Evolutionary conservation across 2,797 vertebrate genomes (phyloP).

Genomic region (Anas georgica): DNA sequence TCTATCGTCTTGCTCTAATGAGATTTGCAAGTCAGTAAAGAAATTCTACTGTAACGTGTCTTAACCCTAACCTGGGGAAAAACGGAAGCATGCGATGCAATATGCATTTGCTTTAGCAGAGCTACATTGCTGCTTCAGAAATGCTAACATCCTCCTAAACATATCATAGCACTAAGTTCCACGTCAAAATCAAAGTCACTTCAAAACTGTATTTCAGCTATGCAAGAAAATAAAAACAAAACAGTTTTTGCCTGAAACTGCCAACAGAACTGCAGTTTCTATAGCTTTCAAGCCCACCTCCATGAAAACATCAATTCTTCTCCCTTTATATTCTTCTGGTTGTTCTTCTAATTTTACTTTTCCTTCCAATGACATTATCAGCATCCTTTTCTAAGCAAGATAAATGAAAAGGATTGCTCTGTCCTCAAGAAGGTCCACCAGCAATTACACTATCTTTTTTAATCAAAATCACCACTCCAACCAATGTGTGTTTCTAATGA

Average conservation of each 20-base stretch:
- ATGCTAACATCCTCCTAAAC: neutral
- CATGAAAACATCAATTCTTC: neutral
- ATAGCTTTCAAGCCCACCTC: neutral
- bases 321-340: neutral
- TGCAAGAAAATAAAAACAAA: neutral
- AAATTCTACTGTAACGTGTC: neutral
- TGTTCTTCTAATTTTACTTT: neutral
- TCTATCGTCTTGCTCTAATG: neutral
- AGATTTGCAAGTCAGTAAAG: neutral
- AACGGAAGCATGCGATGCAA: neutral
- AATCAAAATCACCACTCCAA: conserved; percentile 29
- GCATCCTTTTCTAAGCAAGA: conserved; percentile 3
- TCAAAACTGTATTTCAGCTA: neutral
- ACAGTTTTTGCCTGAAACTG: neutral
- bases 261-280: neutral
- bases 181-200: neutral
- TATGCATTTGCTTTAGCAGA: neutral
- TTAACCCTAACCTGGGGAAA: neutral
- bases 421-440: conserved; percentile 20
- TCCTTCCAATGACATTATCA: neutral
- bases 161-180: neutral
- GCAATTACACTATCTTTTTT: conserved; percentile 31
- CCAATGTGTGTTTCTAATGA: neutral
- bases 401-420: conserved; percentile 8
- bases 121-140: neutral